Conservation (phyloP, 2,888 invertebrate genomes). For the Thereva nobilitata region DNA sequence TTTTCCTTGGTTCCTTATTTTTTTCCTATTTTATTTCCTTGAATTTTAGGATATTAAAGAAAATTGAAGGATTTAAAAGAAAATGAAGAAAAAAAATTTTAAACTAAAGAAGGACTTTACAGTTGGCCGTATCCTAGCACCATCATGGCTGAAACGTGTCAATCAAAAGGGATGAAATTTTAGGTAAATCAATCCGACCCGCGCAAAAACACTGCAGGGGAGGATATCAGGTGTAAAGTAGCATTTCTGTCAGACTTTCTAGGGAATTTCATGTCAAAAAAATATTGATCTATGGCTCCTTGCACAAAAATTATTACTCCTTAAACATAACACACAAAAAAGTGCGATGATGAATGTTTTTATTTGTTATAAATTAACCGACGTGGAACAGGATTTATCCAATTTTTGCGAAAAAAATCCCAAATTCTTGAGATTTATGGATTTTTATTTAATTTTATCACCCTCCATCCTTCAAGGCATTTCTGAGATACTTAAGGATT, state of each 20-base stretch:
- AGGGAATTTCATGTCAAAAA: not conserved
- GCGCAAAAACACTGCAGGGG: not conserved
- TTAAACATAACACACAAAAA: too few relatives aligned
- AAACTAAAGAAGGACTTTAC: too few relatives aligned
- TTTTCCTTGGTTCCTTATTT: too few relatives aligned
- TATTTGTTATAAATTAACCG: slow-evolving; percentile 9
- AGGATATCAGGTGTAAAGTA: slow-evolving; percentile 24
- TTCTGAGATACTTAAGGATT: not conserved
- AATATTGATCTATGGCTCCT: slow-evolving; percentile 21
- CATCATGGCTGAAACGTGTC: not conserved
- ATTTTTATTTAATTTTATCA: slow-evolving; percentile 29
- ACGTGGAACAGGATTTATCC: slow-evolving; percentile 18
- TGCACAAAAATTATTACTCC: not conserved
- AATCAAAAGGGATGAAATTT: not conserved
- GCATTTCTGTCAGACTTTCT: not conserved
- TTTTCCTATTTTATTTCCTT: too few relatives aligned
- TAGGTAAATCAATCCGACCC: not conserved
- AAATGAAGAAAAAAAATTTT: too few relatives aligned
- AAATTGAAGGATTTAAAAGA: too few relatives aligned
- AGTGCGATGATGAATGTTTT: slow-evolving; percentile 24
- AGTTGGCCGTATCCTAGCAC: too few relatives aligned
- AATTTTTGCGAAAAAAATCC: slow-evolving; percentile 28
- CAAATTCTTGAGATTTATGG: slow-evolving; percentile 30
- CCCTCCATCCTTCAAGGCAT: not conserved
- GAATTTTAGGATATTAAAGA: too few relatives aligned